A percentile compares a stretch with the other conserved stretches of the same genome.
Conservation (phyloP, 2,797 vertebrate genomes). For the Anguilla pacifica region DNA sequence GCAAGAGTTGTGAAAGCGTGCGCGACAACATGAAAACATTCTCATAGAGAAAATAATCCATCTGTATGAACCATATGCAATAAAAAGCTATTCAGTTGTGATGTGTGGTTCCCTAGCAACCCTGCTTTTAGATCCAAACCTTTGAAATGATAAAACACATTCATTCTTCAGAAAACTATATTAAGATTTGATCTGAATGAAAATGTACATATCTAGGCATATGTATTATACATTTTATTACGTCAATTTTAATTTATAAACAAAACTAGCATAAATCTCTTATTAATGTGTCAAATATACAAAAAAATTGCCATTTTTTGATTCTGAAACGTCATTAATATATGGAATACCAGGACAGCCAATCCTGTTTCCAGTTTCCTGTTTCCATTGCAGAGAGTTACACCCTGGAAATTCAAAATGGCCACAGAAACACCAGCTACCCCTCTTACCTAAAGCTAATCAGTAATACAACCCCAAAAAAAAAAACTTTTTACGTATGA, state of each 20-base stretch:
- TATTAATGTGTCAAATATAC: not conserved
- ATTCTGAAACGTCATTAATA: not conserved
- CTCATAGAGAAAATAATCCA: not conserved
- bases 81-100: not conserved
- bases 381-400: not conserved
- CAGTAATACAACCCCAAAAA: not conserved
- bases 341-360: constrained; percentile 3
- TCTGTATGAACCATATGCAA: not conserved
- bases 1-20: not conserved
- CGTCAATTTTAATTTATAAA: not conserved
- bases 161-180: not conserved
- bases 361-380: not conserved
- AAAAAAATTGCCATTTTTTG: not conserved
- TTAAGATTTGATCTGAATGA: not conserved
- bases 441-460: not conserved
- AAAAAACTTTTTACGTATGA: not conserved
- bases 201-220: not conserved
- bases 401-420: no score
- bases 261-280: not conserved
- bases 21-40: not conserved
- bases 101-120: constrained; percentile 20
- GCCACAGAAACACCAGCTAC: no score
- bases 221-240: not conserved
- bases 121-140: not conserved
- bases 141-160: not conserved